Conservation (phyloP, 2,797 vertebrate genomes). For the Lerista edwardsae region DNA sequence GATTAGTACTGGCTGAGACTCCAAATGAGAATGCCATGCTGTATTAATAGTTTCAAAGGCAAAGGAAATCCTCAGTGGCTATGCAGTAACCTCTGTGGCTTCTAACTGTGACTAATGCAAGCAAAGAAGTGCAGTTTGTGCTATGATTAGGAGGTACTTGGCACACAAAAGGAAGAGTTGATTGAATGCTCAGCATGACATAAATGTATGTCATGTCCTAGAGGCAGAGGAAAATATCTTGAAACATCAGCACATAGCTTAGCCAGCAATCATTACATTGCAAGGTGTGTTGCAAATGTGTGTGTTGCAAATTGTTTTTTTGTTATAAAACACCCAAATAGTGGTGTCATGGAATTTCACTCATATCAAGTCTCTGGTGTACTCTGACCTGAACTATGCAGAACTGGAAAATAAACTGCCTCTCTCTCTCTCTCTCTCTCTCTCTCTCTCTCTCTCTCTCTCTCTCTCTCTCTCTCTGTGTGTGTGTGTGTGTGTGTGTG, state of each 20-base stretch:
- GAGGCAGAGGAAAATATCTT: conserved; percentile 25
- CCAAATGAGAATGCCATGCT: conserved; percentile 20
- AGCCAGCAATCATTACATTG: conserved; percentile 27
- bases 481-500: too few relatives aligned
- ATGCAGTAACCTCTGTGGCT: conserved; percentile 22
- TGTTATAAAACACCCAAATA: background rate
- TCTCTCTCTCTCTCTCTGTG: too few relatives aligned
- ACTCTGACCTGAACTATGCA: background rate
- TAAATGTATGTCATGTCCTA: conserved; percentile 23
- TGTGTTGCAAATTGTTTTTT: background rate
- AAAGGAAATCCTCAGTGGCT: conserved; percentile 26
- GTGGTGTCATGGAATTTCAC: background rate
- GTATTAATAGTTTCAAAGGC: conserved; percentile 35
- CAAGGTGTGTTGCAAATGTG: background rate
- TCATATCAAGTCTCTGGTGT: background rate
- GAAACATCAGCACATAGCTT: conserved; percentile 4
- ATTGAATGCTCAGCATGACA: conserved; percentile 40
- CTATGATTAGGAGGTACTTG: conserved; percentile 36
- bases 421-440: too few relatives aligned
- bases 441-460: too few relatives aligned
- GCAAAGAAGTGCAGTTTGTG: conserved; percentile 27
- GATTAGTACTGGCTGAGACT: conserved; percentile 19
- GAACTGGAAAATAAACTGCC: background rate
- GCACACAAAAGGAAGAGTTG: conserved; percentile 21
- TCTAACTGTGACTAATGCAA: conserved; percentile 37